Conservation (phyloP, 35 echinoderm and acorn worm genomes). For the Lytechinus variegatus region DNA sequence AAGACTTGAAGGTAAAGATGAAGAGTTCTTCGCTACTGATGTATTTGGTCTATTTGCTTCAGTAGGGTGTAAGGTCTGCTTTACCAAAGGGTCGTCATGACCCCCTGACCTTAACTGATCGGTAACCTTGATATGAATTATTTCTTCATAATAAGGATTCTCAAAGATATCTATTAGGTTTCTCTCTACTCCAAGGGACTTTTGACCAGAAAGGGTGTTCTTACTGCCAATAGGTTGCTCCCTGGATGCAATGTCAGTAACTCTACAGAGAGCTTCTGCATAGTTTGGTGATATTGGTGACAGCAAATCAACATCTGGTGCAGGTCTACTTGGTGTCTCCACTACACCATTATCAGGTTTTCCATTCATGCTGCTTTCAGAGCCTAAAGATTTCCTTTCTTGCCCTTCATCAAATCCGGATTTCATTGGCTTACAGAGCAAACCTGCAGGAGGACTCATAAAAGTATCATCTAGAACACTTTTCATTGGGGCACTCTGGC, state of each 20-base stretch:
- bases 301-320: slow-evolving; percentile 57
- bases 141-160: not conserved
- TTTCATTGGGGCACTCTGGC: not conserved
- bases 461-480: not conserved
- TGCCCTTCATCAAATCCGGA: not conserved
- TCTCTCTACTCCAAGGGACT: not conserved
- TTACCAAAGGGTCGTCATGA: not conserved
- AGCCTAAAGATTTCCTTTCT: not conserved
- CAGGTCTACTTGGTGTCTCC: slow-evolving; percentile 25
- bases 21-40: not conserved
- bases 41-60: not conserved
- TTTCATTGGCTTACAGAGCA: not conserved
- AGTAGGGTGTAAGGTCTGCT: not conserved
- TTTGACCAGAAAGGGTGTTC: not conserved
- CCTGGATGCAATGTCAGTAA: slow-evolving; percentile 60
- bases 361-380: not conserved
- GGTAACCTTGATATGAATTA: not conserved
- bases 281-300: slow-evolving; percentile 78
- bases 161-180: not conserved
- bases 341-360: not conserved
- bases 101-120: not conserved
- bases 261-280: slow-evolving; percentile 57
- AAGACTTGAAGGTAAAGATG: not conserved
- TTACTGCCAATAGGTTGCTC: not conserved
- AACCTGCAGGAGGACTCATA: not conserved